Evolutionary conservation across 37 sponge, comb jelly and placozoan genomes (phyloP).

Genomic region (Oscarella lobularis): DNA sequence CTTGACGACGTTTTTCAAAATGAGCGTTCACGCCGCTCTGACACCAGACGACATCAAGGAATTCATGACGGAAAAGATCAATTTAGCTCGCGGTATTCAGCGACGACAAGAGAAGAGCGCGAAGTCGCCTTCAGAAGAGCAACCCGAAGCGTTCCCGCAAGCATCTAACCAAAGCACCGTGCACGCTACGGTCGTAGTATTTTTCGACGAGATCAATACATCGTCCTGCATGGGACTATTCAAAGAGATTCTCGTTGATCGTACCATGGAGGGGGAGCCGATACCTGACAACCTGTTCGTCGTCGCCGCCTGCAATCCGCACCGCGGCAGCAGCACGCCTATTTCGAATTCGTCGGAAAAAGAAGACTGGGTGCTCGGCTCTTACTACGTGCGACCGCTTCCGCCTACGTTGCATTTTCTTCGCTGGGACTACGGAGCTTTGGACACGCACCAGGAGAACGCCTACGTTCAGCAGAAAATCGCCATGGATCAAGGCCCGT

Average conservation of each 20-base stretch:
- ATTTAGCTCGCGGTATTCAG: slow-evolving; percentile 20
- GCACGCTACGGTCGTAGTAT: slow-evolving; percentile 21
- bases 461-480: slow-evolving; percentile 62
- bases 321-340: slow-evolving; percentile 56
- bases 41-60: slow-evolving; percentile 47
- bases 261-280: slow-evolving; percentile 45
- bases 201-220: slow-evolving; percentile 82
- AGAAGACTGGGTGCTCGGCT: slow-evolving; percentile 48
- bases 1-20: slow-evolving; percentile 7
- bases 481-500: slow-evolving; percentile 1
- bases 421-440: slow-evolving; percentile 77
- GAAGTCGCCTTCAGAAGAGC: not conserved
- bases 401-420: slow-evolving; percentile 68
- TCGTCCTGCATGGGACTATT: slow-evolving; percentile 77
- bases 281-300: slow-evolving; percentile 61
- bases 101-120: slow-evolving; percentile 9
- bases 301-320: slow-evolving; percentile 78
- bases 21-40: slow-evolving; percentile 25
- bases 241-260: slow-evolving; percentile 76
- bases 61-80: slow-evolving; percentile 21
- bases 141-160: not conserved
- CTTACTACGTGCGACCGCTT: slow-evolving; percentile 60
- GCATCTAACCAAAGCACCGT: slow-evolving; percentile 45
- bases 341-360: slow-evolving; percentile 16
- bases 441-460: slow-evolving; percentile 50